Evolutionary conservation across 2,113 vertebrate species (phyloP).

Genomic region (Hymenochirus boettgeri): DNA sequence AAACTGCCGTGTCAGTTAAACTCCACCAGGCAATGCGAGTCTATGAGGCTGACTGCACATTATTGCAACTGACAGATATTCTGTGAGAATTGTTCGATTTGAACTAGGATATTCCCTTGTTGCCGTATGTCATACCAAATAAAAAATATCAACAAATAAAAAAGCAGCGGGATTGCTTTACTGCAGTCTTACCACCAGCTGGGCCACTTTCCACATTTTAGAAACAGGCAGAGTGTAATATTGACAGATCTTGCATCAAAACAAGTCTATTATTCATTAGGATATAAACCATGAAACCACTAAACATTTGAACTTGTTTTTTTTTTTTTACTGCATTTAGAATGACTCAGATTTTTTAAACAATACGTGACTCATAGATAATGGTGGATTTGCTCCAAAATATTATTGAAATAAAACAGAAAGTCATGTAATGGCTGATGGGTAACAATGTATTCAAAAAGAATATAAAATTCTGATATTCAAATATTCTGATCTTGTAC

Average conservation of each 20-base stretch:
- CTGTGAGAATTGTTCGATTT: constrained; percentile 2
- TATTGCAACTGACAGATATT: background rate
- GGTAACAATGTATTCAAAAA: no score
- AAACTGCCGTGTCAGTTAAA: background rate
- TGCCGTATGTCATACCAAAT: constrained; percentile 10
- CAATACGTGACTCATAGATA: no score
- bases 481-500: no score
- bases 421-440: no score
- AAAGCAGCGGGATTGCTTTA: constrained; percentile 12
- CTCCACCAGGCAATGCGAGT: background rate
- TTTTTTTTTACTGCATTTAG: no score
- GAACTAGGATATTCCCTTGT: constrained; percentile 11
- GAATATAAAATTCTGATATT: no score
- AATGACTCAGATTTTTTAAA: no score
- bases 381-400: no score
- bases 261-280: constrained; percentile 28
- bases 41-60: background rate
- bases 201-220: constrained; percentile 31
- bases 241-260: constrained; percentile 27
- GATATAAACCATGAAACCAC: constrained; percentile 16
- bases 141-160: constrained; percentile 28
- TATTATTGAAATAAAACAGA: no score
- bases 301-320: background rate
- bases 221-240: constrained; percentile 12
- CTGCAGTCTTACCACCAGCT: constrained; percentile 29